A percentile compares a stretch with the other conserved stretches of the same genome.
phyloP scores from a whole-genome alignment of 2,888 invertebrate genomes.

The Leptopilina myrica region DNA sequence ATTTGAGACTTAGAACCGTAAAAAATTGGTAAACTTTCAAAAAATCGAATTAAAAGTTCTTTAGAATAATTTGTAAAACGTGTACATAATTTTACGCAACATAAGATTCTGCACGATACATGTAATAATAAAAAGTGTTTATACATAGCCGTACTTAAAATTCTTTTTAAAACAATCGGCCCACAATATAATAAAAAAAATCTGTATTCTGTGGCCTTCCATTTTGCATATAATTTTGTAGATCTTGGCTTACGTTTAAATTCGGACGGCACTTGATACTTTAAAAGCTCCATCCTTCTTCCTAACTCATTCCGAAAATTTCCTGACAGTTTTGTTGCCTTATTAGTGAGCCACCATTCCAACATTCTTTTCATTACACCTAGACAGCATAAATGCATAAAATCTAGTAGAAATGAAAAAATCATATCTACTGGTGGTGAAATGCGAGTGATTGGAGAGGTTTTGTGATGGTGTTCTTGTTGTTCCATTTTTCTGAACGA shows the following conservation, averaged over 20 bases:
- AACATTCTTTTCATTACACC: slow-evolving; percentile 46
- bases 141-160: neutral
- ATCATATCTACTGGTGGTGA: slow-evolving; percentile 44
- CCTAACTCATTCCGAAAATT: slow-evolving; percentile 27
- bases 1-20: neutral
- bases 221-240: slow-evolving; percentile 27
- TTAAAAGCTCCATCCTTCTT: slow-evolving; percentile 25
- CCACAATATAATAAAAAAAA: slow-evolving; percentile 49
- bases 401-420: slow-evolving; percentile 45
- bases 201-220: slow-evolving; percentile 52
- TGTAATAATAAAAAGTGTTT: slow-evolving; percentile 47
- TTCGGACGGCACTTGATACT: slow-evolving; percentile 47
- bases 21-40: neutral
- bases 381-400: slow-evolving; percentile 45
- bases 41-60: neutral
- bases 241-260: slow-evolving; percentile 52
- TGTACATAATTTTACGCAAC: neutral
- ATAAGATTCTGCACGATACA: slow-evolving; percentile 33
- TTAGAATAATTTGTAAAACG: neutral
- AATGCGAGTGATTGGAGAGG: slow-evolving; percentile 45
- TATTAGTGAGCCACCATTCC: slow-evolving; percentile 42
- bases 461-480: slow-evolving; percentile 39
- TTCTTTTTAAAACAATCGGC: slow-evolving; percentile 54
- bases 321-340: neutral
- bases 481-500: too few relatives aligned